These are phyloP conservation scores for Luperina testacea DNA, from an alignment of 2,888 invertebrate genomes.

Conservation along the genomic window DNA sequence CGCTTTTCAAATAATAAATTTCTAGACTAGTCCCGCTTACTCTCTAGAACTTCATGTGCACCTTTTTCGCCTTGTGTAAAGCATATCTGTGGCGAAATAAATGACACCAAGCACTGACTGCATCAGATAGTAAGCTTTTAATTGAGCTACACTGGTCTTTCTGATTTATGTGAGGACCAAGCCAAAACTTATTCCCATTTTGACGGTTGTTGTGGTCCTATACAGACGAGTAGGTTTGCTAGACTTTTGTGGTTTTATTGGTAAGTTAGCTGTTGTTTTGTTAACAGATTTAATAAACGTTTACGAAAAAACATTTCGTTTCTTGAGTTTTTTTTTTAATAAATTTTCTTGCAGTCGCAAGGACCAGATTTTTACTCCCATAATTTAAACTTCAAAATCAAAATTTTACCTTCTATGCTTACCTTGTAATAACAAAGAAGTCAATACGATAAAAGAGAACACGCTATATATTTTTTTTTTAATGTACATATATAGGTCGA, in stretches of 20 bases:
- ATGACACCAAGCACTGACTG: slow-evolving; percentile 78
- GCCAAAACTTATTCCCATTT: slow-evolving; percentile 89
- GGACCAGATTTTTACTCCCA: background rate
- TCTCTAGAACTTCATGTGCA: background rate
- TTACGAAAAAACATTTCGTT: background rate
- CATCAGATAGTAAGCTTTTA: slow-evolving; percentile 88
- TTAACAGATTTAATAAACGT: background rate
- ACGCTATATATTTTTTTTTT: too few relatives aligned
- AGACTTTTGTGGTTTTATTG: background rate
- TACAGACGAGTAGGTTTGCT: slow-evolving; percentile 34
- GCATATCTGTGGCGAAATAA: slow-evolving; percentile 66
- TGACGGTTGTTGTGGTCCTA: slow-evolving; percentile 73
- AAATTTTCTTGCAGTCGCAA: rapidly evolving
- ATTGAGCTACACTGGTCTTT: slow-evolving; percentile 88
- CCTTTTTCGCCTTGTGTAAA: slow-evolving; percentile 22
- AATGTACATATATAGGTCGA: too few relatives aligned
- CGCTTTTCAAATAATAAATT: background rate
- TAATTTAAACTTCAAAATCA: too few relatives aligned
- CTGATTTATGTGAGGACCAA: slow-evolving; percentile 88
- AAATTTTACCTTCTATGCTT: background rate
- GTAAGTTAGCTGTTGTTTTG: background rate
- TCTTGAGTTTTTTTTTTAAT: background rate
- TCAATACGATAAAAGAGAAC: background rate
- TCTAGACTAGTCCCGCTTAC: background rate
- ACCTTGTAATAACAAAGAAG: background rate